These are phyloP conservation scores for Mionectes olivaceus DNA, from an alignment of 2,797 vertebrate species.

Conservation along the genomic window DNA sequence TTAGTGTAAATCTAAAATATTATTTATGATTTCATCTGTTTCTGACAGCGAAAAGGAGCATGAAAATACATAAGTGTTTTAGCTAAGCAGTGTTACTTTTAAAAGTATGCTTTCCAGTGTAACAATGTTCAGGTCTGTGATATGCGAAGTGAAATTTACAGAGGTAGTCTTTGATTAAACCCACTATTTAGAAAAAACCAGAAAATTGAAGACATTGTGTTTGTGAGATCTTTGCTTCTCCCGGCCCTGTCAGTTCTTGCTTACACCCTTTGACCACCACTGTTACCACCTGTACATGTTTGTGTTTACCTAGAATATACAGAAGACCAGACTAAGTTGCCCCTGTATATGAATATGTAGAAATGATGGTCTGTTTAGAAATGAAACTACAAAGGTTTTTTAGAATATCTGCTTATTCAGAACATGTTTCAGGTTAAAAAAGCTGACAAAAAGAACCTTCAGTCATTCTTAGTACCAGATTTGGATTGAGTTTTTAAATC, in stretches of 20 bases:
- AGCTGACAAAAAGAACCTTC: not conserved
- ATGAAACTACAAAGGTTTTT: not conserved
- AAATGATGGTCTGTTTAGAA: not conserved
- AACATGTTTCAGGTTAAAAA: not conserved
- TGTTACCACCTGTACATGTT: not conserved
- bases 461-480: not conserved
- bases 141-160: not conserved
- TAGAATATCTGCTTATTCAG: not conserved
- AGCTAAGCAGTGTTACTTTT: not conserved
- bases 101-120: not conserved
- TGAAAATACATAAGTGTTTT: not conserved
- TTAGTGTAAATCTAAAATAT: constrained; percentile 13
- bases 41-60: not conserved
- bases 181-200: not conserved
- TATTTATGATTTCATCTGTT: constrained; percentile 38
- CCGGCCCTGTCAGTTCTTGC: not conserved
- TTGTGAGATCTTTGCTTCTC: not conserved
- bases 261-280: not conserved
- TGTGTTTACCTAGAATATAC: not conserved
- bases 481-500: not conserved
- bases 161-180: not conserved
- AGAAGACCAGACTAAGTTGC: not conserved
- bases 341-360: not conserved
- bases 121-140: not conserved
- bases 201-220: not conserved